These are phyloP conservation scores for Gallinago media DNA, from an alignment of 2,113 vertebrate species.

Conservation along the genomic window DNA sequence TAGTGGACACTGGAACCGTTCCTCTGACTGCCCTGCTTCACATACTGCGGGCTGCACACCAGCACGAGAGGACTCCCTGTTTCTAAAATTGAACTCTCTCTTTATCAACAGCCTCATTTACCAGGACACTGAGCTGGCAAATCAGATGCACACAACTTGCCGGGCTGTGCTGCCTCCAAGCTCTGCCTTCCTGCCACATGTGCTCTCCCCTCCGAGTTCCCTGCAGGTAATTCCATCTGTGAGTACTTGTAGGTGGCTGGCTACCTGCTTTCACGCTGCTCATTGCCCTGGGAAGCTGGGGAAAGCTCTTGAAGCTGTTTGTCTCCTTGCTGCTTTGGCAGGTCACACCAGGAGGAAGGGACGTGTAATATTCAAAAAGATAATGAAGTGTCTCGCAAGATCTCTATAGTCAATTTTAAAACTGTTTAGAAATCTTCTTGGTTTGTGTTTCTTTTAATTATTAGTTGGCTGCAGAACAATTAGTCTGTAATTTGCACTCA, in stretches of 20 bases:
- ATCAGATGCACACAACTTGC: not conserved
- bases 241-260: not conserved
- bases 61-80: not conserved
- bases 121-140: not conserved
- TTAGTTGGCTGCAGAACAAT: not conserved
- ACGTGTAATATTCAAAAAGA: not conserved
- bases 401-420: not conserved
- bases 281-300: not conserved
- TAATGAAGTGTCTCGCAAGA: not conserved
- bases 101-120: conserved; percentile 18
- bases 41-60: not conserved
- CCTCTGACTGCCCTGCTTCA: not conserved
- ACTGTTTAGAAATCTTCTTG: not conserved
- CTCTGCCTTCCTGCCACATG: not conserved
- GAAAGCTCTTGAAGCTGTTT: not conserved
- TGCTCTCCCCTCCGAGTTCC: not conserved
- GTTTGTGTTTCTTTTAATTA: not conserved
- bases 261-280: not conserved
- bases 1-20: conserved; percentile 1
- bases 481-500: not conserved
- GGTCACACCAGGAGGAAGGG: not conserved
- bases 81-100: conserved; percentile 40
- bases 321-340: not conserved
- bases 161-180: not conserved
- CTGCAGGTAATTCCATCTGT: not conserved